Percentiles rank a stretch among this genome's conserved stretches.
Evolutionary conservation across 2,888 invertebrate genomes (phyloP).

Genomic region (Dryadula phaetusa): DNA sequence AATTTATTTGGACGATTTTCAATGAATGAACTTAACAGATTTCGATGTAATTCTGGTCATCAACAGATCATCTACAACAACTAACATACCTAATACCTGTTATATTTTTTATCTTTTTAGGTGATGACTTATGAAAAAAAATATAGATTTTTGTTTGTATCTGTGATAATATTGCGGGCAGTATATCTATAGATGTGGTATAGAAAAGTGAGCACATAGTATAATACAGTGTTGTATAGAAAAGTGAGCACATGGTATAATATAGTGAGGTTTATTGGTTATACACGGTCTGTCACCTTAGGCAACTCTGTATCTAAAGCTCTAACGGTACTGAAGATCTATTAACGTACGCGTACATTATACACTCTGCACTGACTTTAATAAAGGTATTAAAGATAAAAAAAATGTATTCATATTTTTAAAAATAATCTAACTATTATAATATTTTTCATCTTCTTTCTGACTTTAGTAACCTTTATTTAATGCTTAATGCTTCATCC

Average conservation of each 20-base stretch:
- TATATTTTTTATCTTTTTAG: no score
- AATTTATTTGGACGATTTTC: no score
- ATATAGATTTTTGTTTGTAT: neutral
- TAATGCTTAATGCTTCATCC: no score
- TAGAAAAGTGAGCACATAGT: constrained; percentile 1
- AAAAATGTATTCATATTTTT: no score
- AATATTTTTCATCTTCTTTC: no score
- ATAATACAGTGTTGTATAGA: constrained; percentile 1
- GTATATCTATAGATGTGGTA: no score
- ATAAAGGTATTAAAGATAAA: no score
- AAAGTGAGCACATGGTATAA: constrained; percentile 9
- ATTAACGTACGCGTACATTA: neutral
- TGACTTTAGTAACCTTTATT: no score
- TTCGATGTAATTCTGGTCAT: neutral
- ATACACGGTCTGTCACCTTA: constrained; percentile 15
- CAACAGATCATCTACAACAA: no score
- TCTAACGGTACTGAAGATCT: neutral
- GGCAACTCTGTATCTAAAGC: neutral
- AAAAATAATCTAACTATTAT: no score
- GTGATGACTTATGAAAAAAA: neutral
- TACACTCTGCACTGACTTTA: no score
- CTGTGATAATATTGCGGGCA: neutral
- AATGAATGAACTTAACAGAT: neutral
- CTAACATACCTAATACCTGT: no score
- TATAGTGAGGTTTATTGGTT: constrained; percentile 15